Evolutionary conservation across 2,888 invertebrate species (phyloP).

Genomic region (Nemotelus pantherinus): DNA sequence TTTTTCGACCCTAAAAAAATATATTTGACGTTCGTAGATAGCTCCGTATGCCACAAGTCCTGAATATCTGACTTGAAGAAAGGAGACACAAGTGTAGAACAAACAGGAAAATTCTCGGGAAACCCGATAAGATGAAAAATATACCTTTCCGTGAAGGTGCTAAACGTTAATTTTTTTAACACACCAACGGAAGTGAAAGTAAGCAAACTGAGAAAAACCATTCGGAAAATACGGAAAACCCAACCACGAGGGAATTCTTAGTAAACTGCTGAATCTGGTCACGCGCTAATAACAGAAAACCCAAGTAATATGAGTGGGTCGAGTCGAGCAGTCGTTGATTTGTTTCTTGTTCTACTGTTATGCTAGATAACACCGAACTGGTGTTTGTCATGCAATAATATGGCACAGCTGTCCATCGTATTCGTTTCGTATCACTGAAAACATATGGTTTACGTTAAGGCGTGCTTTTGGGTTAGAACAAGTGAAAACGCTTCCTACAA

Average conservation of each 20-base stretch:
- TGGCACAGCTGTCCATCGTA: background rate
- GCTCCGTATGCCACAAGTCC: no score
- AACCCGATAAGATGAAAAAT: background rate
- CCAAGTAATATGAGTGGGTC: no score
- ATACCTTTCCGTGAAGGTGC: background rate
- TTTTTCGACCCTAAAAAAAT: no score
- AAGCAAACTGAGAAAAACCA: background rate
- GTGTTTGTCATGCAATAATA: conserved; percentile 24
- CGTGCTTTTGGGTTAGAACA: conserved; percentile 5
- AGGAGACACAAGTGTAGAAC: no score
- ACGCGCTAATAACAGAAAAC: no score
- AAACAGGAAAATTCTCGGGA: background rate
- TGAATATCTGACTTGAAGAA: no score
- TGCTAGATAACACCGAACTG: conserved; percentile 19
- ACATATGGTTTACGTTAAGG: conserved; percentile 36
- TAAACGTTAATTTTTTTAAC: conserved; percentile 12
- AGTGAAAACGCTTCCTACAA: conserved; percentile 20
- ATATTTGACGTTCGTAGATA: no score
- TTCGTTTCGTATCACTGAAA: background rate
- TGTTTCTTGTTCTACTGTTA: background rate
- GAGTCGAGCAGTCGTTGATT: no score
- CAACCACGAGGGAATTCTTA: no score
- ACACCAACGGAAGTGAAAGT: background rate
- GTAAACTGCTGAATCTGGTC: no score
- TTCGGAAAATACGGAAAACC: background rate